Percentiles rank a stretch among this genome's conserved stretches.
These are phyloP conservation scores for Sphenopsis melanotis DNA, from an alignment of 2,797 vertebrate species.

Conservation along the genomic window DNA sequence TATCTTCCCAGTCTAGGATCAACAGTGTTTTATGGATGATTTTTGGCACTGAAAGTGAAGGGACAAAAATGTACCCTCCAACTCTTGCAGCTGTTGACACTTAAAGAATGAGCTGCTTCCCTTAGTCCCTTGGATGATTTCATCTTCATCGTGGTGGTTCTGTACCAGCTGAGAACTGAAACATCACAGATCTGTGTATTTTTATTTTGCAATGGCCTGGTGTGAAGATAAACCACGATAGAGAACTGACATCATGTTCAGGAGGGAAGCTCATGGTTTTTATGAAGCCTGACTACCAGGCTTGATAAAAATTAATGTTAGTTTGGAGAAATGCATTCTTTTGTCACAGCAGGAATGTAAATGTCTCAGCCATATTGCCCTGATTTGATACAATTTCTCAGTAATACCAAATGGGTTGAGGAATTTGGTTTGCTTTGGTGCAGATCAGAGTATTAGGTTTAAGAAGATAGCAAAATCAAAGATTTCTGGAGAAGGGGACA, in stretches of 20 bases:
- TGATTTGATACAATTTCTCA: not conserved
- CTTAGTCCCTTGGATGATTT: not conserved
- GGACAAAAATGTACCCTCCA: not conserved
- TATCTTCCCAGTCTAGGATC: not conserved
- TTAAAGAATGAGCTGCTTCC: not conserved
- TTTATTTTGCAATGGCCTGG: not conserved
- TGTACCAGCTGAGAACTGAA: not conserved
- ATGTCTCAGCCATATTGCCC: not conserved
- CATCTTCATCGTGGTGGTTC: not conserved
- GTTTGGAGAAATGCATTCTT: not conserved
- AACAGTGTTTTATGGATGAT: not conserved
- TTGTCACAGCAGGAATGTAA: not conserved
- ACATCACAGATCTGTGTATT: not conserved
- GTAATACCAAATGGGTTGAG: not conserved
- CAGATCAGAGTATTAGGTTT: not conserved
- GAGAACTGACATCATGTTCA: not conserved
- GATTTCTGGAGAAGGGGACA: not conserved
- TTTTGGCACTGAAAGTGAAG: not conserved
- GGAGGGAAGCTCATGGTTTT: not conserved
- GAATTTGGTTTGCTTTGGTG: not conserved
- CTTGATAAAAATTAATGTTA: not conserved
- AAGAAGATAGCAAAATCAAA: not conserved
- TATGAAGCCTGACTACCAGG: not conserved
- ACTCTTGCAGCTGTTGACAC: not conserved
- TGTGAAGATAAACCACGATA: not conserved